Percentiles rank a stretch among this genome's conserved stretches.
Evolutionary conservation across 1,140 invertebrate genomes (phyloP).

Genomic region (Bombus waltoni): DNA sequence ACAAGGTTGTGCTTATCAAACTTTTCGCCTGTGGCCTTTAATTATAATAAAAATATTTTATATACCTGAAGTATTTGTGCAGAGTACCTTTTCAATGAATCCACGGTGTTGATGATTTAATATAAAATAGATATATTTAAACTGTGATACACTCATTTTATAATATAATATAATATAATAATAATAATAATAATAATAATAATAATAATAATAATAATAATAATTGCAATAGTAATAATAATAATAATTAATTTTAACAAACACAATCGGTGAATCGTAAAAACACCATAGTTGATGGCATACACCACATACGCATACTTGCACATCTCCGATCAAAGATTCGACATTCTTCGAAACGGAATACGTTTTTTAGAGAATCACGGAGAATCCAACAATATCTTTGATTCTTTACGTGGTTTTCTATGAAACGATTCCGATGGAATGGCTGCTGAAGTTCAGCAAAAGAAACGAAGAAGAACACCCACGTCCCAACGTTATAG

Average conservation of each 20-base stretch:
- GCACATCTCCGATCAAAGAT: constrained; percentile 45
- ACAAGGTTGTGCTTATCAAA: not conserved
- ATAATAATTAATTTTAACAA: constrained; percentile 68
- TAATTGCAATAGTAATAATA: constrained; percentile 56
- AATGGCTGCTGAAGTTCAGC: constrained; percentile 59
- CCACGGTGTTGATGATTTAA: constrained; percentile 69
- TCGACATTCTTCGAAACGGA: constrained; percentile 44
- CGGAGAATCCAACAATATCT: not conserved
- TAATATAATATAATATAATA: constrained; percentile 43
- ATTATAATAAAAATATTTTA: not conserved
- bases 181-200: constrained; percentile 60
- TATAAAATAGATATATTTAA: constrained; percentile 80
- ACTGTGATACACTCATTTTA: constrained; percentile 77
- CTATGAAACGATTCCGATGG: constrained; percentile 50
- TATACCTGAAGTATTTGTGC: not conserved
- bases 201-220: constrained; percentile 60
- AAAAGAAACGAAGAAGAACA: constrained; percentile 12
- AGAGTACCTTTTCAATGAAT: not conserved
- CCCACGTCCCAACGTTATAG: not conserved
- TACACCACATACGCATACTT: constrained; percentile 54
- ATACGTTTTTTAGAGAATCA: constrained; percentile 31
- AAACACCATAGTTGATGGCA: constrained; percentile 64
- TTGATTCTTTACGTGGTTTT: constrained; percentile 5
- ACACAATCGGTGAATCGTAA: constrained; percentile 68
- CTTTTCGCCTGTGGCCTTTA: not conserved